A percentile compares a stretch with the other conserved stretches of the same genome.
Conservation (phyloP, 64 coral and sea anemone genomes). For the Exaiptasia diaphana region DNA sequence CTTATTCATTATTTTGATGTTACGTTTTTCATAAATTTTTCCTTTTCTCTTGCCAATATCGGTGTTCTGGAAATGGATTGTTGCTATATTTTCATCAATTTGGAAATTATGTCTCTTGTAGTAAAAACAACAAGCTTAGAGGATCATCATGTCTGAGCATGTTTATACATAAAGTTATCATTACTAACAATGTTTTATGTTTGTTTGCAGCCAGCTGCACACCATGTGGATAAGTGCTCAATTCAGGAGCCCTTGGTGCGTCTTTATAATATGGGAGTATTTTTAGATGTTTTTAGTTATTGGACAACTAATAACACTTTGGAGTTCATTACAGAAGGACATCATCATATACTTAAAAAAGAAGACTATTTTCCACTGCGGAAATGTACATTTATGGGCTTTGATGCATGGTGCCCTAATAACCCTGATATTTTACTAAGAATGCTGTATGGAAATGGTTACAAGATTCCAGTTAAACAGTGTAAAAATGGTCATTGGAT, state of each 20-base stretch:
- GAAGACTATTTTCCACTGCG: slow-evolving; percentile 6
- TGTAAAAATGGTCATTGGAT: slow-evolving; percentile 21
- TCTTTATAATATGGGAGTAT: background rate
- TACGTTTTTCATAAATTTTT: too few relatives aligned
- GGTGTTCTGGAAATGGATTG: too few relatives aligned
- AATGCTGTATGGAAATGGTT: background rate
- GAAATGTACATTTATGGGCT: background rate
- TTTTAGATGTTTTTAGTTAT: slow-evolving; percentile 4
- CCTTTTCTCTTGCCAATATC: too few relatives aligned
- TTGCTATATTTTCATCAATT: too few relatives aligned
- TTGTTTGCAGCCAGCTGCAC: background rate
- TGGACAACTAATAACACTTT: background rate
- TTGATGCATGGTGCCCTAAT: background rate
- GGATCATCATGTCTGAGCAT: too few relatives aligned
- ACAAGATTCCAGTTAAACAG: background rate
- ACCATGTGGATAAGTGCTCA: background rate
- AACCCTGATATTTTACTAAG: background rate
- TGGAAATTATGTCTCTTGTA: too few relatives aligned
- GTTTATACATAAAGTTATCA: background rate
- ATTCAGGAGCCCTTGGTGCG: slow-evolving; percentile 15
- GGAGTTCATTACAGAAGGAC: background rate
- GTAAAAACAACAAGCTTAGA: too few relatives aligned
- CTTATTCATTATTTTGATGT: too few relatives aligned
- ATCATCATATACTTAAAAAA: background rate
- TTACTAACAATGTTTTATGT: background rate